Evolutionary conservation across 2,888 invertebrate genomes (phyloP), one percentile per base, ranked within the genome.

Genomic region (Ochropleura plecta): DNA sequence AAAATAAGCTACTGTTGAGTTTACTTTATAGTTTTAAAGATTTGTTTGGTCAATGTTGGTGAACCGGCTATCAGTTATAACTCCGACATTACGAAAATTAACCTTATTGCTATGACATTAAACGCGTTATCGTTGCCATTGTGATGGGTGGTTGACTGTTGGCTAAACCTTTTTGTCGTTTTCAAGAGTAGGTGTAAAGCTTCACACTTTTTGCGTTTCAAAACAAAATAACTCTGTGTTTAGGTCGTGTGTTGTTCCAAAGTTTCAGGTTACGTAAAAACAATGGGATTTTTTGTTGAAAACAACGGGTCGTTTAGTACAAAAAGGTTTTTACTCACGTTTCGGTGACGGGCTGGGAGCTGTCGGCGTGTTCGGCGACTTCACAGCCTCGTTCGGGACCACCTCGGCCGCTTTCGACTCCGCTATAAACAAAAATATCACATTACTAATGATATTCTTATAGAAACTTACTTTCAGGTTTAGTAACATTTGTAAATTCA

Each of bases 381-480:
- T 93, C 83, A 93, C 86, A 59, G 93, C 93, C 76, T 94, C 93
- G 84, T 93, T 94, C 72, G 89, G 82, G 79, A 92, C 88, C 86
- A 90, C 90, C 82, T 94, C 92, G 88, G 69, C 81, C 85, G 88
- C 73, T 76, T 91, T 88, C 88, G 91, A 79, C 85, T 92, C 93
- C 90, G 90, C 94, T 53, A 76, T 53, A 81, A 82, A 81, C 74
- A 88, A 81, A 83, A 70, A 62, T 10, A 73, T 74, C 10, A 30
- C 20, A 63, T 83, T 78, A 71, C 44, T 55, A 73, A 69, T 30
- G 63, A 48, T 63, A 48, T 74, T 66, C 62, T 53, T 64, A 60
- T 57, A n/a, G 7, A 14, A 59, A 14, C 44, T 16, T n/a, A 44
- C 46, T 64, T 63, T 59, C 12, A 68, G 8, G 51, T 55, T 6